phyloP scores from a whole-genome alignment of 1,140 invertebrate genomes.

The Drosophila pandora region DNA sequence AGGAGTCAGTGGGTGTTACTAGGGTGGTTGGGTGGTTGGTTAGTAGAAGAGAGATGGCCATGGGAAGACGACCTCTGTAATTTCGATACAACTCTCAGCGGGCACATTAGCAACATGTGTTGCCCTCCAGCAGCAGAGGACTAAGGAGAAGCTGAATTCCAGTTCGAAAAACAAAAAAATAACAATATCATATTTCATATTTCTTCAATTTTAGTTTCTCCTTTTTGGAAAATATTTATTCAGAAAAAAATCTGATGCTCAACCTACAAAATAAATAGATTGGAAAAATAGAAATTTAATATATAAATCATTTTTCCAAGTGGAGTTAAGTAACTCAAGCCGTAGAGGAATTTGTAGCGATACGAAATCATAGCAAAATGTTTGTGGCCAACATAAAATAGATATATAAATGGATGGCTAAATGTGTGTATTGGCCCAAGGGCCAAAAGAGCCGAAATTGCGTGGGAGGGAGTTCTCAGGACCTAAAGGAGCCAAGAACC shows the following conservation, averaged over 20 bases:
- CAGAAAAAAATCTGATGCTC: too few relatives aligned
- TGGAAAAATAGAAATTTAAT: background rate
- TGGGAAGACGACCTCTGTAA: constrained; percentile 67
- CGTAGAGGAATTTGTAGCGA: constrained; percentile 50
- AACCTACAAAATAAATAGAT: background rate
- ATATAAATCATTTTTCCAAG: background rate
- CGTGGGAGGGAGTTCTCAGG: constrained; percentile 4
- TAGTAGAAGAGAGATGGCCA: constrained; percentile 5
- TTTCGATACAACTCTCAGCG: constrained; percentile 74
- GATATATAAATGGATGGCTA: constrained; percentile 58
- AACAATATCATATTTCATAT: background rate
- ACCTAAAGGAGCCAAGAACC: too few relatives aligned
- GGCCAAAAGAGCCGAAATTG: constrained; percentile 25
- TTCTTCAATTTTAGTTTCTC: background rate
- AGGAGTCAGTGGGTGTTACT: background rate
- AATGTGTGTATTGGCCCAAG: constrained; percentile 43
- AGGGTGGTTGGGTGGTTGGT: constrained; percentile 3
- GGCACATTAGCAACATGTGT: constrained; percentile 80
- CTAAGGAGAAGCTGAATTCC: constrained; percentile 12
- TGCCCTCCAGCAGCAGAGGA: constrained; percentile 59
- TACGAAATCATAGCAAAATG: constrained; percentile 45
- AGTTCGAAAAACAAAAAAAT: background rate
- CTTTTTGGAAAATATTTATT: background rate
- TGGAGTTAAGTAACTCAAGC: constrained; percentile 28
- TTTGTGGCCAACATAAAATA: constrained; percentile 60